Evolutionary conservation across 1,140 invertebrate genomes (phyloP).

Genomic region (Drosophila setifemur): DNA sequence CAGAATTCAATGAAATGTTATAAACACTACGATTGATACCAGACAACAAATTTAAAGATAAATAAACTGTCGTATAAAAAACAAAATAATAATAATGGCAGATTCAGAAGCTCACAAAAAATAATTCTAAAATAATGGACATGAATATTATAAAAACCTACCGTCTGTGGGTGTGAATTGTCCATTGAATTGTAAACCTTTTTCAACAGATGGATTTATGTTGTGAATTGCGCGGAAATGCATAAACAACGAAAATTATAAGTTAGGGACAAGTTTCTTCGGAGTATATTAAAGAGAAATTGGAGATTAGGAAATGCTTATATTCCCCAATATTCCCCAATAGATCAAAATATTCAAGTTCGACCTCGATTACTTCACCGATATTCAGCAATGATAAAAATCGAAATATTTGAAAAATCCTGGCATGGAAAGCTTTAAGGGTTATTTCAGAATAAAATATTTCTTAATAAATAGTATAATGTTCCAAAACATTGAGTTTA

Average conservation of each 20-base stretch:
- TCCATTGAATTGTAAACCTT: constrained; percentile 87
- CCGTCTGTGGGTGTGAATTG: constrained; percentile 83
- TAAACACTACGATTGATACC: constrained; percentile 23
- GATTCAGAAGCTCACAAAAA: background rate
- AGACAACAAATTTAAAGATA: background rate
- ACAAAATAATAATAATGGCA: background rate
- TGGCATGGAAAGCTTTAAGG: no score
- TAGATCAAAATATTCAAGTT: no score
- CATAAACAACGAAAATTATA: constrained; percentile 50
- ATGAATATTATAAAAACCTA: constrained; percentile 58
- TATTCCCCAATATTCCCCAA: background rate
- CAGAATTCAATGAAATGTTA: constrained; percentile 39
- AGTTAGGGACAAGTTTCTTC: constrained; percentile 14
- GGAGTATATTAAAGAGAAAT: background rate
- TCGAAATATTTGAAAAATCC: no score
- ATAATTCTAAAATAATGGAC: constrained; percentile 12
- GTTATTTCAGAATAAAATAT: no score
- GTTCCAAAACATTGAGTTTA: no score
- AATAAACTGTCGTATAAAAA: background rate
- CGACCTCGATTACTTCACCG: no score
- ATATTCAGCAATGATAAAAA: no score
- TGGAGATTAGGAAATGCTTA: background rate
- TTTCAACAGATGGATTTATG: constrained; percentile 60
- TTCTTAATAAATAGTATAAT: no score
- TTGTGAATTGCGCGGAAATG: constrained; percentile 63